A percentile compares a stretch with the other conserved stretches of the same genome.
These are phyloP conservation scores for Mustela lutreola DNA, from an alignment of 2,113 vertebrate species.

Conservation along the genomic window DNA sequence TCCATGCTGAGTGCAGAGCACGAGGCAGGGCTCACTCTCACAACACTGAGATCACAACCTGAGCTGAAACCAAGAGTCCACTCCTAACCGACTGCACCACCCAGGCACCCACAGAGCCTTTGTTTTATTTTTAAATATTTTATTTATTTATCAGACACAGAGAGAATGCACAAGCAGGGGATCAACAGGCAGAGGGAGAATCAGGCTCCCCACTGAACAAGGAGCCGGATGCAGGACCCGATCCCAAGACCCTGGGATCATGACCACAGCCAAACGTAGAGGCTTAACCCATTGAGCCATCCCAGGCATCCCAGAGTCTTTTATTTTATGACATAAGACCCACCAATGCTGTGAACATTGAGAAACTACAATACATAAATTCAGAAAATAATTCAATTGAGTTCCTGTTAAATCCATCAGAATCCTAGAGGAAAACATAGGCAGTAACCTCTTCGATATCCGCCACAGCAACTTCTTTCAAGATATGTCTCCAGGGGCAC, in stretches of 20 bases:
- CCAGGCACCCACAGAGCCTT: not conserved
- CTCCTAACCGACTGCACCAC: not conserved
- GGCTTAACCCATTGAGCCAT: not conserved
- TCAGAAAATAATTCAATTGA: constrained; percentile 43
- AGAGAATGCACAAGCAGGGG: too few species aligned
- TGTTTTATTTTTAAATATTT: not conserved
- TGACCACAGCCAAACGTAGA: too few species aligned
- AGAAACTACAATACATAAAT: not conserved
- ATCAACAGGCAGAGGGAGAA: too few species aligned
- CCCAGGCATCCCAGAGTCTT: not conserved
- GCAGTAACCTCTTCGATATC: too few species aligned
- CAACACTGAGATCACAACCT: not conserved
- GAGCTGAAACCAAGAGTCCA: not conserved
- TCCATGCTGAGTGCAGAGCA: not conserved
- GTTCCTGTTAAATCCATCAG: not conserved
- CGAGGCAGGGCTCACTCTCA: not conserved
- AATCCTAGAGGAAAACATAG: too few species aligned
- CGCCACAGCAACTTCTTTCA: too few species aligned
- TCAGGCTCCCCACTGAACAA: too few species aligned
- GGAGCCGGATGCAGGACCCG: too few species aligned
- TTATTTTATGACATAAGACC: constrained; percentile 11
- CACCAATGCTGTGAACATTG: not conserved
- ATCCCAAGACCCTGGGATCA: too few species aligned
- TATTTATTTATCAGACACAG: too few species aligned
- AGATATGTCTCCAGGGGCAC: too few species aligned